Percentiles rank a stretch among this genome's conserved stretches.
phyloP scores from a whole-genome alignment of 2,888 invertebrate species.

The Papilio elwesi region DNA sequence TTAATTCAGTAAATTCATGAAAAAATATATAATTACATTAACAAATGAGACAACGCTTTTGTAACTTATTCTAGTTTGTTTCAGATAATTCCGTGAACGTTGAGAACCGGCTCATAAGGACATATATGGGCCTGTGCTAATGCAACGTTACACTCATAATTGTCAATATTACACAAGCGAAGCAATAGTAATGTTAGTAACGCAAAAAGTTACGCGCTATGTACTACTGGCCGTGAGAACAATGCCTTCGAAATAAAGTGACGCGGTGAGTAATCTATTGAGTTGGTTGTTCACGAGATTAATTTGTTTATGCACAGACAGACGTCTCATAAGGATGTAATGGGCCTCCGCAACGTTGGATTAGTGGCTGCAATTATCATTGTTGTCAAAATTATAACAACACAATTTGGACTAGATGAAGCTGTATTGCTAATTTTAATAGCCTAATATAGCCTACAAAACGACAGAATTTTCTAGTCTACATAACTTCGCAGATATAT shows the following conservation, averaged over 20 bases:
- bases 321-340: background rate
- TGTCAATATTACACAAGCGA: constrained; percentile 35
- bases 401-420: no score
- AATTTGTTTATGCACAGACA: background rate
- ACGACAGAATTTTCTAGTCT: background rate
- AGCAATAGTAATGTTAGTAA: constrained; percentile 16
- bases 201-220: constrained; percentile 3
- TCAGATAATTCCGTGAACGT: constrained; percentile 1
- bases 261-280: background rate
- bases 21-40: no score
- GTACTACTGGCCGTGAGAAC: constrained; percentile 33
- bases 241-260: constrained; percentile 2
- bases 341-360: background rate
- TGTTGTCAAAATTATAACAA: no score
- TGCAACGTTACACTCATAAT: constrained; percentile 28
- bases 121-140: constrained; percentile 21
- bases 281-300: background rate
- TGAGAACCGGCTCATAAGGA: constrained; percentile 25
- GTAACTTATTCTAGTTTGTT: background rate
- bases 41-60: background rate
- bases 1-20: no score
- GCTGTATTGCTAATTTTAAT: no score
- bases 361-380: background rate
- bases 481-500: no score
- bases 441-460: no score